A percentile compares a stretch with the other conserved stretches of the same genome.
Conservation (phyloP, 2,888 invertebrate genomes). For the Leucophora obtusa region DNA sequence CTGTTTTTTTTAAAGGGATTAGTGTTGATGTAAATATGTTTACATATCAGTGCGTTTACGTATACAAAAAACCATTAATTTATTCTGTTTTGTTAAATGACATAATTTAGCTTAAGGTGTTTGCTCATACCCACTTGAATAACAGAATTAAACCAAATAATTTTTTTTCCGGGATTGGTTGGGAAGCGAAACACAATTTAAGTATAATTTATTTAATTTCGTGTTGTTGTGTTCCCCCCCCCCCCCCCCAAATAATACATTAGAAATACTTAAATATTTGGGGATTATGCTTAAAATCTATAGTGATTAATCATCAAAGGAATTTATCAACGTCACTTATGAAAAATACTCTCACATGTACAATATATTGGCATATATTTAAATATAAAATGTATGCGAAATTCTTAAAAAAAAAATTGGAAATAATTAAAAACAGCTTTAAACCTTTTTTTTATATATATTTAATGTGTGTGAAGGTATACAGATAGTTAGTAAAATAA, state of each 20-base stretch:
- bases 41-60: not conserved
- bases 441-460: not conserved
- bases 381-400: conserved; percentile 2
- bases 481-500: not conserved
- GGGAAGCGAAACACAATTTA: not conserved
- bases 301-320: conserved; percentile 39
- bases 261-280: conserved; percentile 31
- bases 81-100: no score
- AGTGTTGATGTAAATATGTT: not conserved
- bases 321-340: not conserved
- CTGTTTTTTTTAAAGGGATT: no score
- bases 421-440: conserved; percentile 6
- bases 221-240: not conserved
- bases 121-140: no score
- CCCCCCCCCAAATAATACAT: conserved; percentile 34
- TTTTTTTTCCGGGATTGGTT: not conserved
- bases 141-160: not conserved
- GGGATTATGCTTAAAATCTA: conserved; percentile 31
- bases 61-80: conserved; percentile 16
- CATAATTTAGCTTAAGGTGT: conserved; percentile 35
- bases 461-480: not conserved
- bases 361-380: not conserved
- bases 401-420: not conserved
- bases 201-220: not conserved
- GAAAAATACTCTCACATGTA: not conserved